Evolutionary conservation across 2,888 invertebrate genomes (phyloP).

Genomic region (Synanthedon andrenaeformis): DNA sequence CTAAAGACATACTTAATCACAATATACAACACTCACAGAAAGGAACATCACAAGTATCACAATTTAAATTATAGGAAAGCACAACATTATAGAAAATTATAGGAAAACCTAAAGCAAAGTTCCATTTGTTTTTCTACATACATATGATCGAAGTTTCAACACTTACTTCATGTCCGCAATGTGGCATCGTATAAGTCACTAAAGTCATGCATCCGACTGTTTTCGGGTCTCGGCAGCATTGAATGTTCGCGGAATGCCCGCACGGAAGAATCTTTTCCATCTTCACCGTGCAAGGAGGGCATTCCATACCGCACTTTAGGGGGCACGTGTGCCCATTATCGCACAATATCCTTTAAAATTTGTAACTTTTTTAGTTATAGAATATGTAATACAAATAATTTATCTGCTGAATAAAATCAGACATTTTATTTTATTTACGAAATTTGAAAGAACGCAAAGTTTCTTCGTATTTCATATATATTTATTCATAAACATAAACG

Average conservation of each 20-base stretch:
- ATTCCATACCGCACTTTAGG: slow-evolving; percentile 52
- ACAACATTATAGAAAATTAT: too few species aligned
- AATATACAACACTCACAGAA: too few species aligned
- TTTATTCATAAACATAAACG: too few species aligned
- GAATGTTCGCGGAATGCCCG: slow-evolving; percentile 47
- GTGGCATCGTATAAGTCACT: slow-evolving; percentile 28
- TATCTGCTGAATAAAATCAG: too few species aligned
- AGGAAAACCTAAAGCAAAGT: too few species aligned
- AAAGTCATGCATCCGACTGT: slow-evolving; percentile 26
- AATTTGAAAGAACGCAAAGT: too few species aligned
- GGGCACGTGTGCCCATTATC: slow-evolving; percentile 61
- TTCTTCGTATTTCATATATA: too few species aligned
- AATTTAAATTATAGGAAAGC: too few species aligned
- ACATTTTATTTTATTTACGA: too few species aligned
- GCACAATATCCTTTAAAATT: slow-evolving; percentile 47
- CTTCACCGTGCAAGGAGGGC: slow-evolving; percentile 48
- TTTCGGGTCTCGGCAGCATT: slow-evolving; percentile 54
- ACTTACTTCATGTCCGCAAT: slow-evolving; percentile 43
- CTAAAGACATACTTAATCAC: too few species aligned
- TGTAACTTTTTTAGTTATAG: background rate
- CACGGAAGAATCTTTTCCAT: slow-evolving; percentile 57
- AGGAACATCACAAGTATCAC: too few species aligned
- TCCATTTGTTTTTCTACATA: too few species aligned
- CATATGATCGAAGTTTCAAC: background rate
- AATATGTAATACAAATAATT: background rate